Evolutionary conservation across 2,113 vertebrate genomes (phyloP).

Genomic region (Saguinus imperator): DNA sequence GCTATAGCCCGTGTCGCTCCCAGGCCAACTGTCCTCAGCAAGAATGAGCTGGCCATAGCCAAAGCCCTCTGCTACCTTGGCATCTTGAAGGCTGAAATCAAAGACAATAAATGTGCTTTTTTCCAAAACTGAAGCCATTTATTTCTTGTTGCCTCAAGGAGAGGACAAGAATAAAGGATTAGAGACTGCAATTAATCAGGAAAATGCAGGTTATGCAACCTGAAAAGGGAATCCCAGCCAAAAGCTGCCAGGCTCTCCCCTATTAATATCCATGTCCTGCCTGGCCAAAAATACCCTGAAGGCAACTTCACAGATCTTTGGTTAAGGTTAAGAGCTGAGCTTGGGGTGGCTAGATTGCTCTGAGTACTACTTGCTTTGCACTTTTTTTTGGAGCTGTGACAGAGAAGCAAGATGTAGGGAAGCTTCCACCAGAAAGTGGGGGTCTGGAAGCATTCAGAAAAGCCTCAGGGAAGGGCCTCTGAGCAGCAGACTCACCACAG

Average conservation of each 20-base stretch:
- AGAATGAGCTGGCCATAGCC: background rate
- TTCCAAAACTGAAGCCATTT: constrained; percentile 8
- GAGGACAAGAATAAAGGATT: background rate
- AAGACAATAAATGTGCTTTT: background rate
- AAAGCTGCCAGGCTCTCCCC: background rate
- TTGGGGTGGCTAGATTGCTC: background rate
- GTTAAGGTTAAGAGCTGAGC: constrained; percentile 18
- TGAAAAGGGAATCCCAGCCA: background rate
- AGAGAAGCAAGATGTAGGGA: background rate
- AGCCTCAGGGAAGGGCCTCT: background rate
- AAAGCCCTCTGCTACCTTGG: background rate
- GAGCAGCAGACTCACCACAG: too few species aligned
- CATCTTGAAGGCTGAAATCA: background rate
- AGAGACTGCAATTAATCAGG: background rate
- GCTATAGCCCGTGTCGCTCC: background rate
- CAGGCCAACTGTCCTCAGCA: background rate
- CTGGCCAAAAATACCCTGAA: background rate
- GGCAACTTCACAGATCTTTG: background rate
- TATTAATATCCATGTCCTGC: background rate
- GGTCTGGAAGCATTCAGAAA: background rate
- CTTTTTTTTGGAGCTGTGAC: background rate
- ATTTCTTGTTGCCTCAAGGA: constrained; percentile 31
- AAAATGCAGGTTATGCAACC: background rate
- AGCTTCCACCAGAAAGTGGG: background rate
- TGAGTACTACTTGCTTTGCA: background rate